Percentiles rank a stretch among this genome's conserved stretches.
phyloP scores from a whole-genome alignment of 2,113 vertebrate species.

The Podarcis muralis region DNA sequence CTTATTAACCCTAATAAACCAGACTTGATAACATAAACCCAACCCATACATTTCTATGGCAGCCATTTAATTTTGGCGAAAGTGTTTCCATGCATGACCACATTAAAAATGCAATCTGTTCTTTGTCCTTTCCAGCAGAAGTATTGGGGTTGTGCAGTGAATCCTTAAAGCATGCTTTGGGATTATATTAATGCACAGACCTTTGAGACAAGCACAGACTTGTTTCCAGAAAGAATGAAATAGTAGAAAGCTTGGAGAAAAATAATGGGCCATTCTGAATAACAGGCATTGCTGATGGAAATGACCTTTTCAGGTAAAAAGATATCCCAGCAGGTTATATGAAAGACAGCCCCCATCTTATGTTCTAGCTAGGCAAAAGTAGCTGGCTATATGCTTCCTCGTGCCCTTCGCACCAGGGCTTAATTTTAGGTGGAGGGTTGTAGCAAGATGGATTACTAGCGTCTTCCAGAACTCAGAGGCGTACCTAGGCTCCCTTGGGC shows the following conservation, averaged over 20 bases:
- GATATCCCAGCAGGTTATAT: constrained; percentile 1
- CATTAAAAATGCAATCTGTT: constrained; percentile 7
- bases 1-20: not conserved
- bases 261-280: not conserved
- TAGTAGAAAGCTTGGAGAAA: not conserved
- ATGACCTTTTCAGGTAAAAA: not conserved
- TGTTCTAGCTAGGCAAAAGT: not conserved
- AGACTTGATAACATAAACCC: not conserved
- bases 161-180: not conserved
- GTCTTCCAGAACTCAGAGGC: not conserved
- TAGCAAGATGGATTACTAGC: not conserved
- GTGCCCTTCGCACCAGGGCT: not conserved
- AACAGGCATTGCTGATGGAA: not conserved
- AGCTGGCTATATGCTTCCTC: not conserved
- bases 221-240: not conserved
- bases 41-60: not conserved
- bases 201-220: not conserved
- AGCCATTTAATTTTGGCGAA: not conserved
- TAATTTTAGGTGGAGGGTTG: not conserved
- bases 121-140: not conserved
- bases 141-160: not conserved
- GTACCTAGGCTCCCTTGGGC: too few relatives aligned
- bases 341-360: not conserved
- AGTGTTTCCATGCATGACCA: not conserved
- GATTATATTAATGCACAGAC: constrained; percentile 13